A percentile compares a stretch with the other conserved stretches of the same genome.
phyloP scores from a whole-genome alignment of 2,797 vertebrate genomes.

The Hypotaenidia okinawae region DNA sequence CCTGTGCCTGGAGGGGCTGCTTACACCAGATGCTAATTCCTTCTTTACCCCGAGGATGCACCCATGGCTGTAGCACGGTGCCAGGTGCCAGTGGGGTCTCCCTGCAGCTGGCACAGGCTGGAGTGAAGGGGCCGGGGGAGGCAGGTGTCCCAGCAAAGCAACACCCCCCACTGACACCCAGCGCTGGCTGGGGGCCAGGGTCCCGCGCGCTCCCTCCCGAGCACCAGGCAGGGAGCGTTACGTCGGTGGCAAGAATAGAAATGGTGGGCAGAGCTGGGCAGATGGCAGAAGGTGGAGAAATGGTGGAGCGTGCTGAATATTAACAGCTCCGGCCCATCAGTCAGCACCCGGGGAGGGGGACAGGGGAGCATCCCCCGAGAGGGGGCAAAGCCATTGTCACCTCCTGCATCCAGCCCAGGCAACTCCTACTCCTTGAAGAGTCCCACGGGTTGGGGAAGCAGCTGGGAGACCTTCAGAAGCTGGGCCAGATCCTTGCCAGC shows the following conservation, averaged over 20 bases:
- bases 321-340: constrained; percentile 47
- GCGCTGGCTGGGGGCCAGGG: constrained; percentile 39
- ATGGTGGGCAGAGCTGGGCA: constrained; percentile 72
- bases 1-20: neutral
- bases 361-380: neutral
- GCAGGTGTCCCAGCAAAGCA: neutral
- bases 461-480: neutral
- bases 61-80: neutral
- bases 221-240: constrained; percentile 49
- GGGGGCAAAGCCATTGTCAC: neutral
- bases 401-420: accelerated
- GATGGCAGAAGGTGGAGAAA: constrained; percentile 73
- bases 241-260: constrained; percentile 63
- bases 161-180: neutral
- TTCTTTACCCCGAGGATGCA: neutral
- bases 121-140: neutral
- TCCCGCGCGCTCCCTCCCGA: constrained; percentile 43
- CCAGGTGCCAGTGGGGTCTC: neutral
- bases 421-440: accelerated
- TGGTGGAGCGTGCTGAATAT: constrained; percentile 62
- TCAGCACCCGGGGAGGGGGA: neutral
- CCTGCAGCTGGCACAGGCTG: neutral
- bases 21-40: constrained; percentile 48
- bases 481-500: neutral
- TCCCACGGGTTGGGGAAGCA: neutral